Base-by-base conservation (phyloP, 2,888 invertebrate genomes). In the Acheta domesticus region DNA sequence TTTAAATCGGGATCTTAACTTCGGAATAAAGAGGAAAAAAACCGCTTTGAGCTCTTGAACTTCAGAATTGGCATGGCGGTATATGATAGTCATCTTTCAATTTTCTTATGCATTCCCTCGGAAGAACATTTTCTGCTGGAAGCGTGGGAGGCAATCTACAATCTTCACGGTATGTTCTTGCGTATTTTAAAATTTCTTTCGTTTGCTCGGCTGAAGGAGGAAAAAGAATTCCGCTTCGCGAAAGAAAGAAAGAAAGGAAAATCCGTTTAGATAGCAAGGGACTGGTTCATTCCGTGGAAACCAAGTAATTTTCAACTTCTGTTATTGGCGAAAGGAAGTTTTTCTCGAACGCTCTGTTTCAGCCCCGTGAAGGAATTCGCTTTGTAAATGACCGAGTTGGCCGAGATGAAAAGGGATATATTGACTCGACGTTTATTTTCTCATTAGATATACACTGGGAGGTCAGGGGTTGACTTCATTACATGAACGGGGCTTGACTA, bases 71-170 rank as follows among this genome's bases (percentile, higher is more conserved):
- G 62, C n/a, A n/a, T n/a, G 62, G 62, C 14, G 62, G 62, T 19
- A 62, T n/a, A n/a, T 8, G 62, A 62, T 62, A 62, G 62, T 62
- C 62, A 62, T 62, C 62, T 62, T 62, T 62, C 62, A 62, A 62
- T 62, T 62, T 62, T 62, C 62, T 62, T 62, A 62, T 62, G 62
- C 62, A 62, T 62, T 62, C 62, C 62, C 62, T 62, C 62, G 62
- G 62, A 62, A 62, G n/a, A 14, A 62, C 16, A 14, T 62, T 19
- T n/a, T 62, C 36, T 36, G 36, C 36, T 8, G 36, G 36, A 5
- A 36, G 36, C 36, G 36, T 36, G 36, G 36, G 36, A 36, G 36
- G 62, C 62, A 62, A 62, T 62, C 62, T 62, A 8, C 14, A 62
- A 62, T 62, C 62, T 62, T 62, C 62, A 62, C 62, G 62, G 62